Evolutionary conservation across 2,797 vertebrate species (phyloP).

Genomic region (Chloroceryle inda): DNA sequence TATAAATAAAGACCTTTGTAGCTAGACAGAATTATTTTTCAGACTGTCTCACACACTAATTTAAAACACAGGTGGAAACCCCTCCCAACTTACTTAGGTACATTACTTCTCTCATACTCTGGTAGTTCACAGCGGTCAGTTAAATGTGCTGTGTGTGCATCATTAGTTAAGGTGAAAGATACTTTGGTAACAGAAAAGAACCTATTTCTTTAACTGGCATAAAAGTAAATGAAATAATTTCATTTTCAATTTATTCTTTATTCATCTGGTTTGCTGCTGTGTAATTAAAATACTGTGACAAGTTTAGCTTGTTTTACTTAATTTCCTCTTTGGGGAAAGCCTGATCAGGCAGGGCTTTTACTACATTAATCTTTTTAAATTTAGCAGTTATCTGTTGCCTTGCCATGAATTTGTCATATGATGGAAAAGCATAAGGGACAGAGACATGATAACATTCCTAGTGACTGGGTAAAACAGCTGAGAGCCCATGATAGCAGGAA

Average conservation of each 20-base stretch:
- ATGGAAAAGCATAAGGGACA: neutral
- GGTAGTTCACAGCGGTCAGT: neutral
- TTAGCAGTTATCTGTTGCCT: neutral
- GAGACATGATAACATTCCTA: neutral
- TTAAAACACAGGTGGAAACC: neutral
- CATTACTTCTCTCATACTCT: neutral
- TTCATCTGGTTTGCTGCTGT: neutral
- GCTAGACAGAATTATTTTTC: neutral
- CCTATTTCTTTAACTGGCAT: neutral
- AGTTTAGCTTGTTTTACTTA: neutral
- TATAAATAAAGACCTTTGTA: neutral
- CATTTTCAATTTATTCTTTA: neutral
- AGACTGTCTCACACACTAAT: neutral
- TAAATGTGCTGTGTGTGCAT: neutral
- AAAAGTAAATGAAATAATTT: neutral
- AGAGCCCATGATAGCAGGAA: neutral
- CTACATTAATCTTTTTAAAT: neutral
- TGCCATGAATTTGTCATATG: neutral
- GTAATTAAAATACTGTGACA: neutral
- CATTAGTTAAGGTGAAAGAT: neutral
- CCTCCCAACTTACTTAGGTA: neutral
- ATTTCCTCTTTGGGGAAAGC: neutral
- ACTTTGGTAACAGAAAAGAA: neutral
- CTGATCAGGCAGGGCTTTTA: neutral
- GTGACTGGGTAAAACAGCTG: neutral